Percentiles rank a stretch among this genome's conserved stretches.
Conservation (phyloP, 1,140 invertebrate species). For the Cylas formicarius region DNA sequence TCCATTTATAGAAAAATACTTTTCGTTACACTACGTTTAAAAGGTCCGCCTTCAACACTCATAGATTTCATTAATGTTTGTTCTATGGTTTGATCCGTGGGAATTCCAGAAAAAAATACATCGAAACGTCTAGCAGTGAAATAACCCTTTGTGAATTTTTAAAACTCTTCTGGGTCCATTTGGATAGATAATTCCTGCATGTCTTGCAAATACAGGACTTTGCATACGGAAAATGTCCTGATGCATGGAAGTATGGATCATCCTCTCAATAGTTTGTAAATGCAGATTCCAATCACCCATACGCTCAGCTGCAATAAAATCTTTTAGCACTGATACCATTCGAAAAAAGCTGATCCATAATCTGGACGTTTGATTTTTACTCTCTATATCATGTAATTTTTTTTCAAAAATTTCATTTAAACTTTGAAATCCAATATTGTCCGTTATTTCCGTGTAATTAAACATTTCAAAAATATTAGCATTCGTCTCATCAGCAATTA, state of each 20-base stretch:
- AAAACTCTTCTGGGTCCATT: constrained; percentile 31
- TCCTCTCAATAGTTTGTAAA: constrained; percentile 36
- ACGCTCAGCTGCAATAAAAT: constrained; percentile 37
- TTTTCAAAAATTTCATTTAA: constrained; percentile 20
- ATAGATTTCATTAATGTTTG: constrained; percentile 18
- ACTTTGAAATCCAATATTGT: constrained; percentile 17
- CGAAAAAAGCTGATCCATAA: constrained; percentile 39
- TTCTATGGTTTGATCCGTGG: constrained; percentile 18
- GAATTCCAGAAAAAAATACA: constrained; percentile 19
- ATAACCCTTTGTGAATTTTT: constrained; percentile 31
- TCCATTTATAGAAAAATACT: constrained; percentile 23
- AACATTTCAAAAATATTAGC: constrained; percentile 12
- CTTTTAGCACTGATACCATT: constrained; percentile 35
- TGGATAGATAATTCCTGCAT: constrained; percentile 30
- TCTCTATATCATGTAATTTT: constrained; percentile 15
- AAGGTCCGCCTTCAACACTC: constrained; percentile 17
- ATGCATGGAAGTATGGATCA: constrained; percentile 44
- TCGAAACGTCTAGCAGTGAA: constrained; percentile 31
- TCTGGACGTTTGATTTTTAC: constrained; percentile 28
- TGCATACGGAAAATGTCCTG: constrained; percentile 38
- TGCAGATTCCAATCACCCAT: constrained; percentile 40
- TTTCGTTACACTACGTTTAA: constrained; percentile 16
- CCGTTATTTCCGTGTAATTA: constrained; percentile 13
- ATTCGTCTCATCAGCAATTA: constrained; percentile 14
- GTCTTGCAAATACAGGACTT: constrained; percentile 39